phyloP scores from a whole-genome alignment of 64 coral and sea anemone species.

The Actinia equina region DNA sequence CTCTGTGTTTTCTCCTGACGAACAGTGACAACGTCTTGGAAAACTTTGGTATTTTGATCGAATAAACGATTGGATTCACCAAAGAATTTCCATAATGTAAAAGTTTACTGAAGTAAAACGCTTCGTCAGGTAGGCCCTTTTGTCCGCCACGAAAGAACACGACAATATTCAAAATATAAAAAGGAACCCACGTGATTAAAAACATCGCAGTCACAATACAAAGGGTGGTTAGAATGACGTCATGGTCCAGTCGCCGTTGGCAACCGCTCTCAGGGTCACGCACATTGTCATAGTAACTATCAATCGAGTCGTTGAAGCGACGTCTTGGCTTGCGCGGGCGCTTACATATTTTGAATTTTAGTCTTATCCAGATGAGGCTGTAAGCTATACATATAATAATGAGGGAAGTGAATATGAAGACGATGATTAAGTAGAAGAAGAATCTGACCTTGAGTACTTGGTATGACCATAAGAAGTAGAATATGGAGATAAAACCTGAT shows the following conservation, averaged over 20 bases:
- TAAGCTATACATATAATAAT: conserved; percentile 69
- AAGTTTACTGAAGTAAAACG: conserved; percentile 64
- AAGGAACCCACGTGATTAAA: conserved; percentile 78
- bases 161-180: conserved; percentile 79
- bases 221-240: conserved; percentile 55
- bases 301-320: neutral
- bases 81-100: conserved; percentile 81
- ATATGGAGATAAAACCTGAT: conserved; percentile 40
- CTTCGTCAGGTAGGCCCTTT: conserved; percentile 40
- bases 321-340: neutral
- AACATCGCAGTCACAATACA: conserved; percentile 77
- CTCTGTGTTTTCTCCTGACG: neutral
- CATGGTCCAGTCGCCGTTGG: conserved; percentile 28
- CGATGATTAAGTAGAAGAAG: conserved; percentile 75
- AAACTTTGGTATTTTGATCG: conserved; percentile 69
- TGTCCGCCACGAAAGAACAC: conserved; percentile 48
- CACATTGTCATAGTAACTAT: conserved; percentile 14
- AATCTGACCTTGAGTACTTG: conserved; percentile 53
- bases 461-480: conserved; percentile 65
- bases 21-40: conserved; percentile 35
- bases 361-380: conserved; percentile 63
- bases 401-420: conserved; percentile 55
- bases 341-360: neutral
- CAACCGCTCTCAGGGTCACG: conserved; percentile 20
- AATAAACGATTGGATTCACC: conserved; percentile 75